Evolutionary conservation across 2,797 vertebrate genomes (phyloP), one percentile per base, ranked within the genome.

Genomic region (Protonibea diacanthus): DNA sequence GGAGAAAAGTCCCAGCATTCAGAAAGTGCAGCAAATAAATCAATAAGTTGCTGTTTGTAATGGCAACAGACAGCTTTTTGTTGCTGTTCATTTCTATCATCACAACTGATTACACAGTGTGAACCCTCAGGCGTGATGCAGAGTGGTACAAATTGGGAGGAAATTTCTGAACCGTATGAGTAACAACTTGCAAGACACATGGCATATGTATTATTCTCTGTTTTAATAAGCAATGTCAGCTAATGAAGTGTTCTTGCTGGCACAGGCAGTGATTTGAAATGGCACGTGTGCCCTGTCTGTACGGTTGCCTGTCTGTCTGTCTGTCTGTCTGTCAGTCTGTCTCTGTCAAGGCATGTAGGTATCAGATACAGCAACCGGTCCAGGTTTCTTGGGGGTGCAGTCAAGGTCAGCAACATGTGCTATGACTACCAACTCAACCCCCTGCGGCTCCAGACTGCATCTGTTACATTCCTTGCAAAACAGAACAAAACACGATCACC

Each of bases 391-490:
- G 44, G 84, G 86, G 87, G 89, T 83, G 78, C 88, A 85, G 85
- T 86, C 83, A 76, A 91, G 92, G 92, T 93, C 91, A 93, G 75
- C 85, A 81, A 82, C 62, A 81, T 87, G 89, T 91, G 89, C 86
- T 89, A 76, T 89, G 89, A 92, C 86, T 91, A 87, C 91, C 81
- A 78, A 76, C 78, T 38, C 81, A 78, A 60, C 76, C 81, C 88
- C 90, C 89, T 80, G 86, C 66, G 48, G 85, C 83, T 86, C 76
- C 86, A 92, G 88, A 84, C 89, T 82, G 84, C 91, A 90, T 92
- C 90, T 89, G 88, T 93, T 86, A 88, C 87, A 92, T 92, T 93
- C 91, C 86, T 88, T 2, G 1, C 64, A 72, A 91, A 92, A 85
- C 74, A 69, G 85, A 91, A 84, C 84, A 86, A 88, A 92, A 91